Evolutionary conservation across 2,113 vertebrate genomes (phyloP), one percentile per base, ranked within the genome.

Genomic region (Muscicapa adusta): DNA sequence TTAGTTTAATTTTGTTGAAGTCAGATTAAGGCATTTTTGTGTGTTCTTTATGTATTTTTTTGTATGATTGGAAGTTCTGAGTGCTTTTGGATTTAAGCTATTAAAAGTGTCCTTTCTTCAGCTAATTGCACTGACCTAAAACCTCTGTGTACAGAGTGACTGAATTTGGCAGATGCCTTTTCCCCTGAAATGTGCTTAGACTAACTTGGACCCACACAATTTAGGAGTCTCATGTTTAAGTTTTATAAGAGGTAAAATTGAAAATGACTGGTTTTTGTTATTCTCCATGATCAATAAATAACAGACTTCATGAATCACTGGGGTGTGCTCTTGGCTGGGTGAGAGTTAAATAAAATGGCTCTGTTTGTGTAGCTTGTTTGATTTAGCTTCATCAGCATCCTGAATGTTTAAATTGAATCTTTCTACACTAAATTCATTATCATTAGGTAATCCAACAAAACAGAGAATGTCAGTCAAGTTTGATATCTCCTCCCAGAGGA

Each of bases 331-430:
- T 74, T 71, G 65, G 29, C 51, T 63, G 33, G 40, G 26, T 73
- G 47, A 85, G 51, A 92, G 48, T 93, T 77, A 48, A 92, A 91
- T 91, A 82, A 72, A 85, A 91, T 65, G 22, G 34, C 57, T 72
- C 51, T 85, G 70, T 94, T 96, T 97, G 58, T 81, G 57, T 93
- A 95, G 77, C 85, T 94, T 96, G 78, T 89, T 91, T 94, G 78
- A 89, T 88, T 94, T 95, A 91, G 51, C 56, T 77, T 91, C 72
- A 87, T 89, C 81, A 87, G 58, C 85, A 92, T 89, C 72, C 53
- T 66, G 67, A 63, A 50, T 47, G 43, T 70, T 90, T 77, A 92
- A 96, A 91, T 80, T 67, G 66, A 94, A 80, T 85, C 78, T 67
- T 92, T 95, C 73, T 91, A 54, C 40, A 10, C 24, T 87, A 76